A percentile compares a stretch with the other conserved stretches of the same genome.
phyloP scores from a whole-genome alignment of 2,113 vertebrate genomes.

The Gasterosteus aculeatus region DNA sequence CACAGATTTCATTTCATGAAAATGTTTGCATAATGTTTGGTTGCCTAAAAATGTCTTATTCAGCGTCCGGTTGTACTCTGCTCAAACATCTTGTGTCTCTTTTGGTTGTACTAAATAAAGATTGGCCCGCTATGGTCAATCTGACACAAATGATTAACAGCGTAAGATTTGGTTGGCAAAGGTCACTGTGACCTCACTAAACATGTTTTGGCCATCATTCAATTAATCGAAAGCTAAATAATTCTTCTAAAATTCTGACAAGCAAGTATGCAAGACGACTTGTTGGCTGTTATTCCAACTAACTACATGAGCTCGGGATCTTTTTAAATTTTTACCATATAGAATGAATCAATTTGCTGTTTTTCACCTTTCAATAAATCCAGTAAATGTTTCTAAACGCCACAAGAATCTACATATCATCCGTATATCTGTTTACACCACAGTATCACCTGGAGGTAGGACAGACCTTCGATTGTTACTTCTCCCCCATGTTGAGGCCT shows the following conservation, averaged over 20 bases:
- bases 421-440: conserved; percentile 29
- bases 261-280: neutral
- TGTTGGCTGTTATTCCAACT: neutral
- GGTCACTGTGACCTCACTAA: neutral
- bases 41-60: no score
- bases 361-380: conserved; percentile 11
- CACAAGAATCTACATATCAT: conserved; percentile 22
- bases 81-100: no score
- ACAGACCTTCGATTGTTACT: conserved; percentile 77
- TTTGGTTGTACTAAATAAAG: no score
- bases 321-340: conserved; percentile 16
- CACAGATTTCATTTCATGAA: no score
- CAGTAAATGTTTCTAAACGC: neutral
- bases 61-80: no score
- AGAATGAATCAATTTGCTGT: neutral
- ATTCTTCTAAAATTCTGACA: no score
- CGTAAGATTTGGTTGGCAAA: neutral
- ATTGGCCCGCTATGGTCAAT: neutral
- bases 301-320: conserved; percentile 13
- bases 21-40: no score
- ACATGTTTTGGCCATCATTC: neutral
- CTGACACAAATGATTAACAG: neutral
- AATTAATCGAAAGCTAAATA: neutral
- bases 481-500: conserved; percentile 55
- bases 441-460: conserved; percentile 47